Conservation (phyloP, 2,113 vertebrate species). For the Gambusia holbrooki region DNA sequence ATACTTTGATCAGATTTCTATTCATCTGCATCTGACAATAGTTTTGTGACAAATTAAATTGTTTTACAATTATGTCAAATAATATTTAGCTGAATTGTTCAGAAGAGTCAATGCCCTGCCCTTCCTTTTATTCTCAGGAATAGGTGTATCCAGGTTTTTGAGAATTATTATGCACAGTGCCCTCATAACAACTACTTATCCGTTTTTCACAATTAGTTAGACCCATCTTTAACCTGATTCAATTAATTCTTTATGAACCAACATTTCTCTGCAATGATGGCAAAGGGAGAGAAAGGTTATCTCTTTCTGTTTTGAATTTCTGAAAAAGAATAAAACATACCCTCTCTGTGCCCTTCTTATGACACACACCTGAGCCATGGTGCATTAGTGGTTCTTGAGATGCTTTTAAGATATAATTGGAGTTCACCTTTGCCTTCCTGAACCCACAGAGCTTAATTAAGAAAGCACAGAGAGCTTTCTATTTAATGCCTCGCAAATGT, state of each 20-base stretch:
- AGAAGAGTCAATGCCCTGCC: neutral
- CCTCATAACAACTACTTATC: neutral
- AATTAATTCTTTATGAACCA: neutral
- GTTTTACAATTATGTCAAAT: no score
- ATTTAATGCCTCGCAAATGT: neutral
- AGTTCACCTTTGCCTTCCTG: slow-evolving; percentile 2
- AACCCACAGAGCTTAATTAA: slow-evolving; percentile 2
- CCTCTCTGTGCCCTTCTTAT: neutral
- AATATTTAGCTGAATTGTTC: no score
- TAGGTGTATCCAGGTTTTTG: neutral
- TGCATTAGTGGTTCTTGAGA: slow-evolving; percentile 6
- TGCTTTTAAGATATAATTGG: slow-evolving; percentile 5
- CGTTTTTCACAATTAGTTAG: neutral
- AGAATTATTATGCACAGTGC: neutral
- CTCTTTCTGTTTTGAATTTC: neutral
- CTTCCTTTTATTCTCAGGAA: neutral
- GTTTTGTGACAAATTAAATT: no score
- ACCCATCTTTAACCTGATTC: neutral
- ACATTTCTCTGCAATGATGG: neutral
- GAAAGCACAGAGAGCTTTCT: neutral
- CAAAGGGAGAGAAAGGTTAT: neutral
- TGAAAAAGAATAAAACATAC: neutral
- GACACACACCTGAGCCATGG: slow-evolving; percentile 3
- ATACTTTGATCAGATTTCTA: no score
- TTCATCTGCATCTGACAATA: no score